phyloP scores from a whole-genome alignment of 2,797 vertebrate species.

The Microtus obscurus region DNA sequence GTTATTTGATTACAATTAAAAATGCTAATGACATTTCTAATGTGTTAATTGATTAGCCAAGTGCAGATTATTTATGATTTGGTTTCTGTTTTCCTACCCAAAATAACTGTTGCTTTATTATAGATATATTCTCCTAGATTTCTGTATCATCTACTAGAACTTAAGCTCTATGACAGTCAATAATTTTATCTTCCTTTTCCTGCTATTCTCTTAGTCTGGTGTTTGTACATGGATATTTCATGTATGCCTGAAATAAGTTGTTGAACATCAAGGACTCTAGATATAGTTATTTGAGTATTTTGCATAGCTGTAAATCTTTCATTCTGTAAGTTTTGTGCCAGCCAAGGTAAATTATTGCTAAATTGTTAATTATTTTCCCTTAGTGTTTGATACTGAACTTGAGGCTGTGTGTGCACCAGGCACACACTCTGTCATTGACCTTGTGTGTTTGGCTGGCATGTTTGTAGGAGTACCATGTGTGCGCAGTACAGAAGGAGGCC shows the following conservation, averaged over 20 bases:
- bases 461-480: background rate
- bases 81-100: conserved; percentile 10
- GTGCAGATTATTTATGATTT: background rate
- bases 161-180: background rate
- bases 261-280: conserved; percentile 23
- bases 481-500: background rate
- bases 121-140: background rate
- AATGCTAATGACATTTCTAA: conserved; percentile 6
- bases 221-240: background rate
- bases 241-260: background rate
- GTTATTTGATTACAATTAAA: background rate
- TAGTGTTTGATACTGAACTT: background rate
- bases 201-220: background rate
- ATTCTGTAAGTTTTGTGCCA: background rate
- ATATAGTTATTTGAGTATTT: conserved; percentile 6
- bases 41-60: conserved; percentile 14
- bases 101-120: background rate
- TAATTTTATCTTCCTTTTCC: background rate
- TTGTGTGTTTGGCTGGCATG: background rate
- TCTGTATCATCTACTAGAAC: background rate
- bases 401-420: background rate
- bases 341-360: background rate
- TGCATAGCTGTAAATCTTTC: background rate
- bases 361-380: background rate
- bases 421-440: background rate